Conservation (phyloP, 1,140 invertebrate species). For the Vanessa atalanta region DNA sequence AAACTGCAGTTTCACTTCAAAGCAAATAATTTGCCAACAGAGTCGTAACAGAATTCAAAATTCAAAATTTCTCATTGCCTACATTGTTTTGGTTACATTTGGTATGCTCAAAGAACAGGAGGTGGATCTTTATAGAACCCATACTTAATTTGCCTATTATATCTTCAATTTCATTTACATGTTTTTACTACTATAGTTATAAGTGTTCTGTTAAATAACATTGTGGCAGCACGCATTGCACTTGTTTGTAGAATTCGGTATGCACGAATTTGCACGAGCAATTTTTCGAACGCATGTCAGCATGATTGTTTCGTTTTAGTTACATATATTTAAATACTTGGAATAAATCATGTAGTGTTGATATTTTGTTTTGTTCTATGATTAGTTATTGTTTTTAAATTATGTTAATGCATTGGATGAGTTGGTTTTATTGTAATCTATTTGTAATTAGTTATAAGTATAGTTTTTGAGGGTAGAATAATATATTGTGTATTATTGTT, state of each 20-base stretch:
- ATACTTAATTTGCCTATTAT: slow-evolving; percentile 22
- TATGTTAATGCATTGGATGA: neutral
- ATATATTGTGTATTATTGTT: neutral
- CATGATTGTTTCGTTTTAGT: slow-evolving; percentile 30
- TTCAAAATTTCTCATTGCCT: slow-evolving; percentile 67
- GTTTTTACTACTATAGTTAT: slow-evolving; percentile 16
- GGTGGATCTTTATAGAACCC: slow-evolving; percentile 57
- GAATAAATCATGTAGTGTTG: neutral
- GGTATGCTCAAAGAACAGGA: slow-evolving; percentile 76
- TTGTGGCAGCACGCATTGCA: slow-evolving; percentile 37
- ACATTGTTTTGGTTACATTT: slow-evolving; percentile 66
- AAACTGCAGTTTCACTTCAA: neutral
- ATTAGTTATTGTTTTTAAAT: neutral
- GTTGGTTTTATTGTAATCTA: neutral
- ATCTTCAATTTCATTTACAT: slow-evolving; percentile 18
- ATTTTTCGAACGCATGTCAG: slow-evolving; percentile 30
- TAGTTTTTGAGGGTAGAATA: neutral
- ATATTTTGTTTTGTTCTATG: neutral
- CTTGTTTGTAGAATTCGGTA: slow-evolving; percentile 29
- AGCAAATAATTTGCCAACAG: slow-evolving; percentile 61
- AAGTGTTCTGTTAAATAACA: slow-evolving; percentile 9
- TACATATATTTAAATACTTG: slow-evolving; percentile 12
- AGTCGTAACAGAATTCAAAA: slow-evolving; percentile 72
- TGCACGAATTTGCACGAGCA: slow-evolving; percentile 39
- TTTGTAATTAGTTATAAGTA: neutral